Conservation (phyloP, 2,888 invertebrate genomes). For the Orchestes rusci region DNA sequence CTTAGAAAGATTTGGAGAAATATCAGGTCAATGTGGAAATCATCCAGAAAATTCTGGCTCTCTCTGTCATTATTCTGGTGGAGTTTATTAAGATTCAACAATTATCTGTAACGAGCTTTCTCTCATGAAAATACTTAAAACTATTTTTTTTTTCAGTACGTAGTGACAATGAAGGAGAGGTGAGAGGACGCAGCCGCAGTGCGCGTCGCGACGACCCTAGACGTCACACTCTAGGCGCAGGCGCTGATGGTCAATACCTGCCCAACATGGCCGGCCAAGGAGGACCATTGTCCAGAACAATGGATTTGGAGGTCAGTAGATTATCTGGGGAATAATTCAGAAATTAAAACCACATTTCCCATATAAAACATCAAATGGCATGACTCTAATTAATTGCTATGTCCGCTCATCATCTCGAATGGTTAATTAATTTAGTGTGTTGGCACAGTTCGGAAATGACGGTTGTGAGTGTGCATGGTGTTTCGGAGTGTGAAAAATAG, state of each 20-base stretch:
- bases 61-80: no score
- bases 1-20: no score
- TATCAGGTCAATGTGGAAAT: no score
- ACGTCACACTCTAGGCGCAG: slow-evolving; percentile 70
- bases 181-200: slow-evolving; percentile 46
- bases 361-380: slow-evolving; percentile 28
- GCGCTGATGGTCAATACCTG: slow-evolving; percentile 51
- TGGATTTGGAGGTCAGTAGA: slow-evolving; percentile 69
- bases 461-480: slow-evolving; percentile 12
- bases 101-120: no score
- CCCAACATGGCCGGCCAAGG: slow-evolving; percentile 51
- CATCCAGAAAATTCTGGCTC: no score
- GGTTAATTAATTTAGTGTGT: slow-evolving; percentile 35
- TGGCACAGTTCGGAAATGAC: slow-evolving; percentile 16
- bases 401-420: slow-evolving; percentile 21
- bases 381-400: slow-evolving; percentile 38
- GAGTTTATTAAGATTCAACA: no score
- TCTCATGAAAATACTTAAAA: no score
- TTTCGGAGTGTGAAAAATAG: no score
- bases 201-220: slow-evolving; percentile 71
- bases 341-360: slow-evolving; percentile 3
- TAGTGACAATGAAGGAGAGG: slow-evolving; percentile 41
- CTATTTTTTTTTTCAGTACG: slow-evolving; percentile 30
- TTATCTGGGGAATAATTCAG: slow-evolving; percentile 2
- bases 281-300: slow-evolving; percentile 54